These are phyloP conservation scores for Tridacna gigas DNA, from an alignment of 2,888 invertebrate genomes.

Conservation along the genomic window DNA sequence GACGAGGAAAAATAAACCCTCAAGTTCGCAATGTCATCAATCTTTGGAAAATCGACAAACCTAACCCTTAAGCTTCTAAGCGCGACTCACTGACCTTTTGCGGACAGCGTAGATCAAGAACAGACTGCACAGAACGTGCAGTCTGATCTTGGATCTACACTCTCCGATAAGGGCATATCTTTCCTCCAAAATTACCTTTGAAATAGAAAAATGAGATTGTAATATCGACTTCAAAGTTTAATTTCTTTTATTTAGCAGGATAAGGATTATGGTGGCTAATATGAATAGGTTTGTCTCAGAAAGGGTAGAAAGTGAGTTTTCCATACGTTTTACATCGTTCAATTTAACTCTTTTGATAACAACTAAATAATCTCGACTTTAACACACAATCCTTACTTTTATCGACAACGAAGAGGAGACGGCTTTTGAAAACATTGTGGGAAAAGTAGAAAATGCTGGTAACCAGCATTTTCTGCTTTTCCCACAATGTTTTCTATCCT, in stretches of 20 bases:
- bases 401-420: not conserved
- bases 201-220: not conserved
- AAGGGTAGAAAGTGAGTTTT: not conserved
- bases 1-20: too few relatives aligned
- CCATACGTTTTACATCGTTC: not conserved
- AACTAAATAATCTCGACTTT: too few relatives aligned
- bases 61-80: too few relatives aligned
- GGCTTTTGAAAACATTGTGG: not conserved
- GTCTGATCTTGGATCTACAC: too few relatives aligned
- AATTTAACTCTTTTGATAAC: conserved; percentile 1
- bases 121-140: not conserved
- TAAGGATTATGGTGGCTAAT: not conserved
- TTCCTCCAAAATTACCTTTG: too few relatives aligned
- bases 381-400: not conserved
- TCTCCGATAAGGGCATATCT: not conserved
- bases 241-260: too few relatives aligned
- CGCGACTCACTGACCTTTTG: too few relatives aligned
- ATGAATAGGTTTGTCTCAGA: not conserved
- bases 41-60: too few relatives aligned
- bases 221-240: not conserved
- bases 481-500: not conserved
- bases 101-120: too few relatives aligned
- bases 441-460: conserved; percentile 1
- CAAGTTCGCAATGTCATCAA: too few relatives aligned
- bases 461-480: conserved; percentile 4